phyloP scores from a whole-genome alignment of 2,113 vertebrate species.

The Psittacus erithacus region DNA sequence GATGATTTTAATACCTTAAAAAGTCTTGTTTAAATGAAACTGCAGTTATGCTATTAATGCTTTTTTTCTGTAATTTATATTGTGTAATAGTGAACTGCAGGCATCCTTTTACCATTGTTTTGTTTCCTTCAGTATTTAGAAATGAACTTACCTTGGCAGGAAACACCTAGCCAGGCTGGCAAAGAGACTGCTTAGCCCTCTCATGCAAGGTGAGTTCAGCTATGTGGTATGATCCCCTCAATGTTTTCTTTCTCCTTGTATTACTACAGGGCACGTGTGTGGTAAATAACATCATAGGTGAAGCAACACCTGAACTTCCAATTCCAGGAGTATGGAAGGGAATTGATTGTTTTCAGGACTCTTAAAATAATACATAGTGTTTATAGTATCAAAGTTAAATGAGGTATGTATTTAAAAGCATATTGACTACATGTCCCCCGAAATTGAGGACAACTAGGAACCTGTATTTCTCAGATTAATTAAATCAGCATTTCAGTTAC shows the following conservation, averaged over 20 bases:
- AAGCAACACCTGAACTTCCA: neutral
- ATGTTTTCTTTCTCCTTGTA: neutral
- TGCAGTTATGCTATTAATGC: neutral
- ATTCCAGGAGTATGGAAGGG: neutral
- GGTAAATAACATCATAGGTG: neutral
- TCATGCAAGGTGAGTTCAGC: neutral
- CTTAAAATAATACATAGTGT: neutral
- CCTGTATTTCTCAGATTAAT: neutral
- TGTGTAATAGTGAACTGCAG: neutral
- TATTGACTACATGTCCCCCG: neutral
- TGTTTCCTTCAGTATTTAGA: constrained; percentile 7
- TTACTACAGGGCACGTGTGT: neutral
- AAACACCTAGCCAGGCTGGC: neutral
- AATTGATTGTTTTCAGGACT: neutral
- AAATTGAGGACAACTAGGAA: neutral
- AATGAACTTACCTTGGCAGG: neutral
- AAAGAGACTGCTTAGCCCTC: neutral
- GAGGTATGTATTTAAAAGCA: neutral
- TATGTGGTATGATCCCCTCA: neutral
- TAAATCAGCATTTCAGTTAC: neutral
- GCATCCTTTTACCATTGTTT: neutral
- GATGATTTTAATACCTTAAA: neutral
- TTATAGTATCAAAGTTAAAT: neutral
- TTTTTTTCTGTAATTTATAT: neutral
- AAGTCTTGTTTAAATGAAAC: neutral